Evolutionary conservation across 2,113 vertebrate species (phyloP), one percentile per base, ranked within the genome.

Genomic region (Gnathonemus echidnorhynchus): DNA sequence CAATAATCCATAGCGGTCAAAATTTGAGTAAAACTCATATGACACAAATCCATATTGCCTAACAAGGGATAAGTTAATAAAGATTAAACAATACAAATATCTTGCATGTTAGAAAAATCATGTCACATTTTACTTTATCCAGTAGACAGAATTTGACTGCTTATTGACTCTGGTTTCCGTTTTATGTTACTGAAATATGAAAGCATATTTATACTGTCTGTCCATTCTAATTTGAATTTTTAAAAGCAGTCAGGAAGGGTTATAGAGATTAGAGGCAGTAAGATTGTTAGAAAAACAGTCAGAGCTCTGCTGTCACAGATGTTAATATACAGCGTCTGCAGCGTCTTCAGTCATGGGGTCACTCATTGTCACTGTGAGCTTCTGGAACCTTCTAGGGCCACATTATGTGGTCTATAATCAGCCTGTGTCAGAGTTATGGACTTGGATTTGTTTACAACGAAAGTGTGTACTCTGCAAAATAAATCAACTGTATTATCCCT

Each of bases 401-500:
- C 35, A 80, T 42, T 35, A 8, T 42, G 35, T 42, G 35, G 35
- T 80, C 15, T 80, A 80, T 35, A 39, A 35, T 42, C 11, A 80
- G 35, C 35, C 31, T 7, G 74, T 42, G 15, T 42, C 5, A 42
- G 15, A 6, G 35, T 39, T 42, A 17, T 35, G 17, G 74, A 19
- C 15, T 49, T 86, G 19, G 42, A 46, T 86, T 86, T 86, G 74
- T 80, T 42, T 80, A 80, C 39, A 13, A 17, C 1, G 91, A 92
- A 91, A 92, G 92, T 92, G 93, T 52, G 11, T 62, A 87, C 24
- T 6, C 35, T 87, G 27, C 85, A 87, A 46, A n/a, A 66, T 39
- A 77, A 49, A 46, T 21, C 83, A 49, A 19, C 17, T 7, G 31
- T 56, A 2, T 49, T 52, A 31, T 74, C 27, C 88, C 8, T 24